A percentile compares a stretch with the other conserved stretches of the same genome.
Evolutionary conservation across 2,888 invertebrate species (phyloP).

Genomic region (Leptinotarsa rubiginosa): DNA sequence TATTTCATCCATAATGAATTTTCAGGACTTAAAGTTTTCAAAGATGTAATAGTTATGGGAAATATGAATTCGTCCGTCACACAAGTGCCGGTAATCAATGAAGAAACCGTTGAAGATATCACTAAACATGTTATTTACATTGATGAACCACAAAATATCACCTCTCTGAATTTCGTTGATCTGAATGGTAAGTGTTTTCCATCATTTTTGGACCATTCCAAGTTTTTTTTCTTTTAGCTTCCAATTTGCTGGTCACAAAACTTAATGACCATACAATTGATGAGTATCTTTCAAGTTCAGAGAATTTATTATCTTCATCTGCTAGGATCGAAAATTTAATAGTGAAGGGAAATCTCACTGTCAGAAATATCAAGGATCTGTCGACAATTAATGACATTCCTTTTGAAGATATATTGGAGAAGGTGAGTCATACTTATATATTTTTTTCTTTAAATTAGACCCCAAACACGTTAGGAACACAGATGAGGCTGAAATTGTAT

Average conservation of each 20-base stretch:
- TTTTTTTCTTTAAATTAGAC: background rate
- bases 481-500: too few species aligned
- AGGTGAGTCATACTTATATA: slow-evolving; percentile 45
- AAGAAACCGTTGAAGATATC: slow-evolving; percentile 48
- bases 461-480: too few species aligned
- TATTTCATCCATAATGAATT: background rate
- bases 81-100: slow-evolving; percentile 49
- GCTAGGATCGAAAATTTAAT: slow-evolving; percentile 49
- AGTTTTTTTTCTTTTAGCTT: slow-evolving; percentile 48
- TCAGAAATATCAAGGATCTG: slow-evolving; percentile 41
- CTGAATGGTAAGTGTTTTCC: slow-evolving; percentile 44
- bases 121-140: slow-evolving; percentile 49
- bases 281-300: slow-evolving; percentile 49
- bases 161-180: slow-evolving; percentile 49
- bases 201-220: background rate
- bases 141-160: slow-evolving; percentile 46
- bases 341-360: slow-evolving; percentile 51
- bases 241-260: slow-evolving; percentile 46
- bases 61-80: slow-evolving; percentile 45
- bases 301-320: slow-evolving; percentile 47
- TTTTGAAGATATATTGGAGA: slow-evolving; percentile 46
- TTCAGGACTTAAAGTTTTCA: slow-evolving; percentile 49
- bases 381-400: slow-evolving; percentile 50
- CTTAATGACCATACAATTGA: slow-evolving; percentile 53
- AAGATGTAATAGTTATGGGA: slow-evolving; percentile 51